A percentile compares a stretch with the other conserved stretches of the same genome.
These are phyloP conservation scores for Zenarchopterus dispar DNA, from an alignment of 2,797 vertebrate genomes.

Conservation along the genomic window DNA sequence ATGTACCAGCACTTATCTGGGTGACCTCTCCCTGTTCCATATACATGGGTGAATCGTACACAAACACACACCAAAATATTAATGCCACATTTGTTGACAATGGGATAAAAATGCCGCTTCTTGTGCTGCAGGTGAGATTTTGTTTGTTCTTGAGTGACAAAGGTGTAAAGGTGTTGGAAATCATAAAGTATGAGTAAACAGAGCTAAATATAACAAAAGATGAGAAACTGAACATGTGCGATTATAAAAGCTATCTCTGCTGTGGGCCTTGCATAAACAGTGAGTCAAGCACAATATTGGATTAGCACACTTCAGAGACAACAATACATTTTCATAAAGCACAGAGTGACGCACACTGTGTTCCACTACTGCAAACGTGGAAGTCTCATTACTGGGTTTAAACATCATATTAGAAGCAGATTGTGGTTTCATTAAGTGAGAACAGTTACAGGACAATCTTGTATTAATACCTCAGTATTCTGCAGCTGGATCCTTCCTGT, in stretches of 20 bases:
- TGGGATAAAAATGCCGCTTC: slow-evolving; percentile 17
- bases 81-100: slow-evolving; percentile 4
- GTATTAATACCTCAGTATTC: no score
- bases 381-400: background rate
- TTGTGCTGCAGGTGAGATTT: slow-evolving; percentile 19
- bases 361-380: background rate
- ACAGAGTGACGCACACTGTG: slow-evolving; percentile 19
- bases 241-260: background rate
- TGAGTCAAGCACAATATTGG: slow-evolving; percentile 25
- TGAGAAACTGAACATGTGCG: background rate
- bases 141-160: slow-evolving; percentile 17
- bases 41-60: background rate
- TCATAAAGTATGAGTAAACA: slow-evolving; percentile 22
- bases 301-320: slow-evolving; percentile 21
- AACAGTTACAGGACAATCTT: background rate
- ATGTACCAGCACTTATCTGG: no score
- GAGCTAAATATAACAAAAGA: slow-evolving; percentile 28
- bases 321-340: slow-evolving; percentile 16
- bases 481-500: no score
- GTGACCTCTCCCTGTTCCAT: background rate
- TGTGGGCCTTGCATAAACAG: slow-evolving; percentile 17
- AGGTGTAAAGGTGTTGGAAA: slow-evolving; percentile 11
- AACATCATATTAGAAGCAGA: background rate
- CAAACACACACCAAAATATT: slow-evolving; percentile 7
- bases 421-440: background rate